phyloP scores from a whole-genome alignment of 92 coral and sea anemone genomes.

The Actinostola sp. region DNA sequence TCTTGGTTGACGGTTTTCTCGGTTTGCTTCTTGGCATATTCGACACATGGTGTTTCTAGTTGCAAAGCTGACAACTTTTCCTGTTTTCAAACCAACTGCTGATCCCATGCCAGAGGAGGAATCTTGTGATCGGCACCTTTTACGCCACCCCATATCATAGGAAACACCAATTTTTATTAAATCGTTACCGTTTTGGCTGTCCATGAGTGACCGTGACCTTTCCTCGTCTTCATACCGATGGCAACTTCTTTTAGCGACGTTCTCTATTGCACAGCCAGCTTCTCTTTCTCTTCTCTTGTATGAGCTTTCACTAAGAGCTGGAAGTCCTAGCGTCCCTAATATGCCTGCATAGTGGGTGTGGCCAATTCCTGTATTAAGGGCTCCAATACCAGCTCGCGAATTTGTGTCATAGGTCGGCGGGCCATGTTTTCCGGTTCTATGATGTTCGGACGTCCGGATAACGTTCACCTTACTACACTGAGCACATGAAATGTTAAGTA shows the following conservation, averaged over 20 bases:
- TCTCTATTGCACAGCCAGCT: slow-evolving; percentile 11
- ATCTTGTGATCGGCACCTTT: background rate
- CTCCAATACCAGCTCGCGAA: slow-evolving; percentile 21
- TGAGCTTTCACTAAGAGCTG: background rate
- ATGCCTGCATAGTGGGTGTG: slow-evolving; percentile 16
- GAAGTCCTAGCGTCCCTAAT: background rate
- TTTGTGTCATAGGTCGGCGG: slow-evolving; percentile 18
- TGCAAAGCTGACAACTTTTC: slow-evolving; percentile 16
- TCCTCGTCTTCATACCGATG: background rate
- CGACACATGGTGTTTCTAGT: slow-evolving; percentile 33
- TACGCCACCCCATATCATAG: slow-evolving; percentile 41
- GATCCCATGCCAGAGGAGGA: slow-evolving; percentile 32
- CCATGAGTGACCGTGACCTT: background rate
- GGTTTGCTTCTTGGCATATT: slow-evolving; percentile 20
- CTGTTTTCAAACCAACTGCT: slow-evolving; percentile 20
- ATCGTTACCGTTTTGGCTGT: background rate
- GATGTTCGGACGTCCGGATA: slow-evolving; percentile 10
- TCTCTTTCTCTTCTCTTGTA: slow-evolving; percentile 23
- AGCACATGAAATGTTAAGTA: slow-evolving; percentile 3
- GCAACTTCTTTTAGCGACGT: slow-evolving; percentile 22
- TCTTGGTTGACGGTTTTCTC: slow-evolving; percentile 1
- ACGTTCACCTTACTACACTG: background rate
- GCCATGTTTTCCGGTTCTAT: slow-evolving; percentile 21
- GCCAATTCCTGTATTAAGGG: slow-evolving; percentile 23
- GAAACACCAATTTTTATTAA: slow-evolving; percentile 2